Base-by-base conservation (phyloP, 92 coral and sea anemone genomes). In the Bergia puertoricense region DNA sequence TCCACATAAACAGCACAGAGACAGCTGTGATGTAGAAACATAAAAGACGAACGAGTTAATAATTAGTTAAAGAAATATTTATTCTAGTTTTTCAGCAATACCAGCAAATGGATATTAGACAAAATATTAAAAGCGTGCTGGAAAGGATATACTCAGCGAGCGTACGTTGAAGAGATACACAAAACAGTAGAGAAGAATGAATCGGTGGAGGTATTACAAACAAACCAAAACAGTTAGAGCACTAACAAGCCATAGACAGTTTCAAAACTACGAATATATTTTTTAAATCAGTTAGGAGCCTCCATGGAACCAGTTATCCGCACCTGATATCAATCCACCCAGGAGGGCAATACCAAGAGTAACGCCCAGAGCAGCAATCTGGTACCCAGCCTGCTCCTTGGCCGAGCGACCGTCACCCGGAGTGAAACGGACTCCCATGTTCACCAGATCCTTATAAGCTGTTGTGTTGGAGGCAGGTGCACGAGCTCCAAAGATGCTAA, bases 241-340 rank as follows among this genome's bases (percentile, higher is more conserved):
- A 62, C 0, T 18, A 62, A 62, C n/a, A 23, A 62, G 30, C n/a
- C n/a, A 62, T 3, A 5, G 30, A 54, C 3, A 54, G 39, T 69
- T 69, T 69, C 39, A 9, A 69, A 2, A 30, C 30, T 30, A 30
- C 30, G 14, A 73, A 36, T n/a, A 73, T 73, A 5, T 6, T 2
- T 39, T 8, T 73, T 20, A 83, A 54, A 54, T 62, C 0, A 62
- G 6, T 37, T 73, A 11, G 44, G 6, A 73, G 18, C 6, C 37
- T 2, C 20, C 40, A 54, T 0, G 59, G 0, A 54, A 11, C 43
- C 41, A 40, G 59, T 54, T 20, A 43, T 1, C 20, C n/a, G 16
- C 20, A 88, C 96, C 96, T 62, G 96, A 87, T 40, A 91, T 78
- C 71, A 79, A 5, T 6, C 96, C 96, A 72, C 93, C 93, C 41